Evolutionary conservation across 2,113 vertebrate species (phyloP).

Genomic region (Neogobius melanostomus): DNA sequence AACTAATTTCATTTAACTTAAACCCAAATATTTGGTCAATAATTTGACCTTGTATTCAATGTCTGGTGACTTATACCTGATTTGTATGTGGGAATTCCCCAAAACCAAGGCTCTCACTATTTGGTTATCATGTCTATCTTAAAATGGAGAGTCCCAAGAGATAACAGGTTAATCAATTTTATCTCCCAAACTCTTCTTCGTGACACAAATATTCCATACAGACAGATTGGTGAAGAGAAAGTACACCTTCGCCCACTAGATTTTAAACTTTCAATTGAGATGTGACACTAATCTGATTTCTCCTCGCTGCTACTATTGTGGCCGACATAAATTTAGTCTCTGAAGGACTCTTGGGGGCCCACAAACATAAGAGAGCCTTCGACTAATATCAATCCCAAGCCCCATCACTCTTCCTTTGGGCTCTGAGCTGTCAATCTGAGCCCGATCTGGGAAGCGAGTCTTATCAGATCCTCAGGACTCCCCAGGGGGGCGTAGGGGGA

Average conservation of each 20-base stretch:
- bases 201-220: conserved; percentile 13
- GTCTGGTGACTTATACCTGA: conserved; percentile 18
- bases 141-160: conserved; percentile 38
- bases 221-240: conserved; percentile 20
- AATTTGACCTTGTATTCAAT: conserved; percentile 34
- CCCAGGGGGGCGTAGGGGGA: conserved; percentile 59
- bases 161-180: conserved; percentile 31
- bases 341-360: conserved; percentile 42
- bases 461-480: conserved; percentile 78
- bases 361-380: conserved; percentile 41
- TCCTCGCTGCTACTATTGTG: conserved; percentile 32
- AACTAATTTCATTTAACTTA: too few relatives aligned
- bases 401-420: conserved; percentile 74
- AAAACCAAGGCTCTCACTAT: conserved; percentile 32
- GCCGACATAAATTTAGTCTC: conserved; percentile 38
- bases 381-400: conserved; percentile 66
- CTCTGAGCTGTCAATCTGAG: conserved; percentile 74
- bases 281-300: conserved; percentile 25
- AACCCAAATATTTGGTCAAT: too few relatives aligned
- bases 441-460: conserved; percentile 71
- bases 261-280: background rate
- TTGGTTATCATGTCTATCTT: conserved; percentile 20
- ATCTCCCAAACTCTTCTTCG: conserved; percentile 29
- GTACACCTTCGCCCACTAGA: background rate
- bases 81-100: conserved; percentile 46